Evolutionary conservation across 30 jellyfish, hydroid and myxozoan species (phyloP).

Genomic region (Pseudorhiza aurosa): DNA sequence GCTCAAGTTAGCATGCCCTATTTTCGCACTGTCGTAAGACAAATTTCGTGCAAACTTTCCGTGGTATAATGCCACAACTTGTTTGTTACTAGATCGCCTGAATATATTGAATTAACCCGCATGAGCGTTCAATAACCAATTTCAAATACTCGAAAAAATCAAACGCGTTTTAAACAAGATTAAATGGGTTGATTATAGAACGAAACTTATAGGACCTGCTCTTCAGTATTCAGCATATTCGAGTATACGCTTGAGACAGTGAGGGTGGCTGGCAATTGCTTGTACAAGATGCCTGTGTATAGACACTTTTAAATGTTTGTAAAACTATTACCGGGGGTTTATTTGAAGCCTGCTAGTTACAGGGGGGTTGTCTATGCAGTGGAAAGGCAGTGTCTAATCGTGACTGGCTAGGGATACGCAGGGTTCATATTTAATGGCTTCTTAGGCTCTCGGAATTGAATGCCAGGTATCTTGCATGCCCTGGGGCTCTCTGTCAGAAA

Average conservation of each 20-base stretch:
- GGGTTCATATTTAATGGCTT: no score
- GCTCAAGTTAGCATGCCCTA: no score
- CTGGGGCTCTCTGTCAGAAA: no score
- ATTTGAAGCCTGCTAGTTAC: not conserved
- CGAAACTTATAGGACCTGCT: constrained; percentile 48
- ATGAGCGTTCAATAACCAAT: constrained; percentile 9
- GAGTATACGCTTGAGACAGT: constrained; percentile 20
- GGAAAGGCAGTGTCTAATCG: no score
- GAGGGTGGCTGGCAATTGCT: constrained; percentile 13
- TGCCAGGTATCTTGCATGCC: no score
- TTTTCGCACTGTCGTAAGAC: no score
- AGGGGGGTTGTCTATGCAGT: no score
- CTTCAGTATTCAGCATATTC: constrained; percentile 6
- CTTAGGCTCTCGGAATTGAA: no score
- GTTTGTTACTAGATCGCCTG: constrained; percentile 31
- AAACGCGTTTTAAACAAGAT: constrained; percentile 21
- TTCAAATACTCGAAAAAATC: constrained; percentile 34
- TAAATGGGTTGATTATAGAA: not conserved
- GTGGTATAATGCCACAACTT: not conserved
- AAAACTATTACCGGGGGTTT: not conserved
- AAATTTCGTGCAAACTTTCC: not conserved
- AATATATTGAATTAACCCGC: constrained; percentile 53
- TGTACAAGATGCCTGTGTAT: not conserved
- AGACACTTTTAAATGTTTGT: not conserved
- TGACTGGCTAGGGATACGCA: no score